phyloP scores from a whole-genome alignment of 2,888 invertebrate genomes.

The Azorinus chamasolen region DNA sequence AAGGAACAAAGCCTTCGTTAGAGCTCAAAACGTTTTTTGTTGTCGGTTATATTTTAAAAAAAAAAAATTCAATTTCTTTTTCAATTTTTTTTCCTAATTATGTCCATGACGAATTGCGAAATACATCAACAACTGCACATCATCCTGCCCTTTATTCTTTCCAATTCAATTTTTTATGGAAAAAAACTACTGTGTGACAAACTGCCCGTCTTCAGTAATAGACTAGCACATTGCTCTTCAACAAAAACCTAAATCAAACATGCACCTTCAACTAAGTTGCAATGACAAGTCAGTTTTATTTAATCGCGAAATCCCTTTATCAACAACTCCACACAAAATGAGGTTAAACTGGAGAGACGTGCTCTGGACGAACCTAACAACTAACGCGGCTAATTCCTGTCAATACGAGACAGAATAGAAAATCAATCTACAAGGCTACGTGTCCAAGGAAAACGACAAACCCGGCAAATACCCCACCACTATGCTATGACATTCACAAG shows the following conservation, averaged over 20 bases:
- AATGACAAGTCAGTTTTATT: conserved; percentile 43
- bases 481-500: conserved; percentile 46
- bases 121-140: no score
- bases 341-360: conserved; percentile 4
- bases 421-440: conserved; percentile 54
- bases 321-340: conserved; percentile 18
- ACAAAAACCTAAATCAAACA: background rate
- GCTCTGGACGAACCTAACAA: conserved; percentile 10
- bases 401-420: conserved; percentile 45
- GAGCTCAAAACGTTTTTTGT: no score
- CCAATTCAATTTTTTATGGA: no score
- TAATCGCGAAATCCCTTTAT: conserved; percentile 28
- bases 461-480: conserved; percentile 1
- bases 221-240: conserved; percentile 1
- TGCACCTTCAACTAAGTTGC: conserved; percentile 3
- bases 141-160: no score
- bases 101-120: no score
- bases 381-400: conserved; percentile 56
- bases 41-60: no score
- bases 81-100: no score
- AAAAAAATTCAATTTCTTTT: no score
- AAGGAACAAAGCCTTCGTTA: no score
- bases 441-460: conserved; percentile 44
- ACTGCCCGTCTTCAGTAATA: background rate
- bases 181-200: no score